These are phyloP conservation scores for Anguilla megastoma DNA, from an alignment of 2,797 vertebrate genomes.

Conservation along the genomic window DNA sequence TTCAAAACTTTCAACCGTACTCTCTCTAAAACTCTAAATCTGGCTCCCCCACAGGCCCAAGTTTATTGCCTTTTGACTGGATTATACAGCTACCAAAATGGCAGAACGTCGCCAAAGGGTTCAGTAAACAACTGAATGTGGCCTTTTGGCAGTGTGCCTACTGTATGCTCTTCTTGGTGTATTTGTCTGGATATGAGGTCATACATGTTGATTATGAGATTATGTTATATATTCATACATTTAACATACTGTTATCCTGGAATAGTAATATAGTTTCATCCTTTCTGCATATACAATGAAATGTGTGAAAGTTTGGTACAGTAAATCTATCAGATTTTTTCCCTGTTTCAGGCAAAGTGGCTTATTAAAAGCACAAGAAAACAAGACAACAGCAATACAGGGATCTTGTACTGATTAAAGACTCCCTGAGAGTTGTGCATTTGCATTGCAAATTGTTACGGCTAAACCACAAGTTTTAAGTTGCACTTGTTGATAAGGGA, in stretches of 20 bases:
- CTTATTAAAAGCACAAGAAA: constrained; percentile 34
- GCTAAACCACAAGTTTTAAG: background rate
- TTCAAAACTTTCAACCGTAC: background rate
- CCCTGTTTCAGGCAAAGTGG: constrained; percentile 23
- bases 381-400: constrained; percentile 23
- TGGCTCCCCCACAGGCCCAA: constrained; percentile 43
- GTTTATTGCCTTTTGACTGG: constrained; percentile 52
- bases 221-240: background rate
- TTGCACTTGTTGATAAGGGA: constrained; percentile 15
- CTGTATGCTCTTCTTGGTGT: background rate
- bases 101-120: constrained; percentile 35
- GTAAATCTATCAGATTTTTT: constrained; percentile 17
- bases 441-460: constrained; percentile 33
- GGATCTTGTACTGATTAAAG: constrained; percentile 34
- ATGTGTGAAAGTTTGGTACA: background rate
- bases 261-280: background rate
- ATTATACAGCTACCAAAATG: constrained; percentile 48
- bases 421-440: constrained; percentile 9
- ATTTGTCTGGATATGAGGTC: background rate
- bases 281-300: background rate
- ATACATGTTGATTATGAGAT: background rate
- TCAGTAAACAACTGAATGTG: constrained; percentile 44
- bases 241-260: background rate
- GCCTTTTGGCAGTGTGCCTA: background rate
- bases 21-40: constrained; percentile 11